Evolutionary conservation across 1,140 invertebrate genomes (phyloP).

Genomic region (Sarcophaga peregrina): DNA sequence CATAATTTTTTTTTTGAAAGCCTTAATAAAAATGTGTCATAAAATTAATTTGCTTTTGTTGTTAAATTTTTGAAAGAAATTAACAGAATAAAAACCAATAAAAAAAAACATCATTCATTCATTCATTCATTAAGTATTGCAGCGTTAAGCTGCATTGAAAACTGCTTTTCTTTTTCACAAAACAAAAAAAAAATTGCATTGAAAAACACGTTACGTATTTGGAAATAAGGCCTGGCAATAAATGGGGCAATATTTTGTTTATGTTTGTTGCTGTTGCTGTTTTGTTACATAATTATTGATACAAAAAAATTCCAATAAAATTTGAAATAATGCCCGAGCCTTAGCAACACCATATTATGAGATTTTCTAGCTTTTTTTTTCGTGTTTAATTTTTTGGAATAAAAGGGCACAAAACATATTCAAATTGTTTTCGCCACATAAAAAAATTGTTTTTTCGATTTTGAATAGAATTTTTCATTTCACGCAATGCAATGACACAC

Average conservation of each 20-base stretch:
- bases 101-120: not conserved
- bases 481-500: not conserved
- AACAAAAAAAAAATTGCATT: no score
- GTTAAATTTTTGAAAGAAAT: not conserved
- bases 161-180: no score
- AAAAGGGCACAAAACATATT: not conserved
- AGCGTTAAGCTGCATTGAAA: no score
- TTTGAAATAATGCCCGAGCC: not conserved
- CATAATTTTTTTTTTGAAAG: no score
- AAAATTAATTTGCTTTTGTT: no score
- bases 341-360: not conserved
- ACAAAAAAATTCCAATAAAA: not conserved
- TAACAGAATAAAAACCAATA: not conserved
- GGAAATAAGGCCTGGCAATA: not conserved
- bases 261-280: not conserved
- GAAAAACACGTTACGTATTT: no score
- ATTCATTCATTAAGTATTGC: no score
- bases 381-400: no score
- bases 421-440: not conserved
- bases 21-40: no score
- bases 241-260: not conserved
- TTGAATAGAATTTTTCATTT: constrained; percentile 1
- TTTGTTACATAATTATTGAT: constrained; percentile 1
- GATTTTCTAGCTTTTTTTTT: no score
- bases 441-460: not conserved